phyloP scores from a whole-genome alignment of 2,888 invertebrate genomes.

The Linnaemya tessellans region DNA sequence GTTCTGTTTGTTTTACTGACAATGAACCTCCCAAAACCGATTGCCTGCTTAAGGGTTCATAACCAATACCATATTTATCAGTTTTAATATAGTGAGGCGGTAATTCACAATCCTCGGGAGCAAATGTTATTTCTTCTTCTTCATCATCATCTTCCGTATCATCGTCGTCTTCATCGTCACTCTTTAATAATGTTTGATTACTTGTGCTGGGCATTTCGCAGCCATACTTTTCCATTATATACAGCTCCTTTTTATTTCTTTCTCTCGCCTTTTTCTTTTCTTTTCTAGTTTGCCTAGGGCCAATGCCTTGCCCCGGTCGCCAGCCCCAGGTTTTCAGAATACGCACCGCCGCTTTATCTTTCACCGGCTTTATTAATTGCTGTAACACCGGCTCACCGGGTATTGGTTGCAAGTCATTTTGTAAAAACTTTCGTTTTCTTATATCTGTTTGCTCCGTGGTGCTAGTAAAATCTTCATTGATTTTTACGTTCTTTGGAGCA shows the following conservation, averaged over 20 bases:
- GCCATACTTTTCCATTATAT: constrained; percentile 81
- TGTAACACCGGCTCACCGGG: constrained; percentile 89
- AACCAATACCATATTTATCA: constrained; percentile 92
- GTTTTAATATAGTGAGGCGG: constrained; percentile 90
- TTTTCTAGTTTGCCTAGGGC: constrained; percentile 82
- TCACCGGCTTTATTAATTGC: constrained; percentile 88
- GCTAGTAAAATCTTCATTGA: constrained; percentile 89
- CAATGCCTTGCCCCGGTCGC: constrained; percentile 92
- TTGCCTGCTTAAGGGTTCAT: constrained; percentile 86
- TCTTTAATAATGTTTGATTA: constrained; percentile 33
- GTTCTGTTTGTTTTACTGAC: constrained; percentile 71
- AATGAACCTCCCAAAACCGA: constrained; percentile 83
- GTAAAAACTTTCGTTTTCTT: constrained; percentile 82
- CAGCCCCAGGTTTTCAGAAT: constrained; percentile 96
- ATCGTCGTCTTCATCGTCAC: constrained; percentile 68
- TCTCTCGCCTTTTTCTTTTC: constrained; percentile 82
- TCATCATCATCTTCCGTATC: constrained; percentile 67
- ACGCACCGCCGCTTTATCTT: constrained; percentile 93
- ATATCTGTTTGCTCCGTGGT: constrained; percentile 74
- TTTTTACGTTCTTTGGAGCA: constrained; percentile 93
- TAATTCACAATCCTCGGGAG: constrained; percentile 92
- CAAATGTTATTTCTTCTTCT: constrained; percentile 83
- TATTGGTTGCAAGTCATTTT: constrained; percentile 77
- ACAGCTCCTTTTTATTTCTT: constrained; percentile 79
- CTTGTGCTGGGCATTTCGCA: constrained; percentile 74